Conservation (phyloP, 1,140 invertebrate genomes). For the Bathynomus jamesi region DNA sequence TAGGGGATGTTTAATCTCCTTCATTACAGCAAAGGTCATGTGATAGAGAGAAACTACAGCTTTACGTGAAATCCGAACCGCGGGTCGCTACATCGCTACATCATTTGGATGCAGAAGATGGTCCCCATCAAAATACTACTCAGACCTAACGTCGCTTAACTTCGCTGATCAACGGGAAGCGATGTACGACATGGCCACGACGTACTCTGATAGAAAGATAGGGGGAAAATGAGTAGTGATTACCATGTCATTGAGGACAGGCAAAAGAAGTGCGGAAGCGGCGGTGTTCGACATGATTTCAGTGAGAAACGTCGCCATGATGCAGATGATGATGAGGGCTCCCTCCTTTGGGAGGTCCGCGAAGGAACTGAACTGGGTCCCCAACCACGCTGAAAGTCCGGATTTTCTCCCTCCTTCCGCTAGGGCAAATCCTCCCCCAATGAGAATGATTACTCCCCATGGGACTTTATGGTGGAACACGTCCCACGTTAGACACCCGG, state of each 20-base stretch:
- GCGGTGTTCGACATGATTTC: constrained; percentile 78
- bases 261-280: constrained; percentile 70
- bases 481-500: constrained; percentile 16
- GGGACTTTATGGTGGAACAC: constrained; percentile 19
- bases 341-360: constrained; percentile 40
- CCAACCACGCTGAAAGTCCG: constrained; percentile 60
- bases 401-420: constrained; percentile 69
- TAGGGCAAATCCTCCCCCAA: constrained; percentile 75
- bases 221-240: no score
- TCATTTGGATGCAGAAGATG: no score
- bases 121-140: no score
- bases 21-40: no score
- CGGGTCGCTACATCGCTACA: no score
- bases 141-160: no score
- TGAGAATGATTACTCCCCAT: constrained; percentile 19
- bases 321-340: constrained; percentile 43
- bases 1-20: no score
- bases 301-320: constrained; percentile 55
- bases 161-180: no score
- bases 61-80: no score
- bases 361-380: constrained; percentile 48
- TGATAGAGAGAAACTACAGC: no score
- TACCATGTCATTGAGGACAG: constrained; percentile 69
- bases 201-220: no score
- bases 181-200: no score